A percentile compares a stretch with the other conserved stretches of the same genome.
phyloP scores from a whole-genome alignment of 2,113 vertebrate genomes.

The Piaya cayana region DNA sequence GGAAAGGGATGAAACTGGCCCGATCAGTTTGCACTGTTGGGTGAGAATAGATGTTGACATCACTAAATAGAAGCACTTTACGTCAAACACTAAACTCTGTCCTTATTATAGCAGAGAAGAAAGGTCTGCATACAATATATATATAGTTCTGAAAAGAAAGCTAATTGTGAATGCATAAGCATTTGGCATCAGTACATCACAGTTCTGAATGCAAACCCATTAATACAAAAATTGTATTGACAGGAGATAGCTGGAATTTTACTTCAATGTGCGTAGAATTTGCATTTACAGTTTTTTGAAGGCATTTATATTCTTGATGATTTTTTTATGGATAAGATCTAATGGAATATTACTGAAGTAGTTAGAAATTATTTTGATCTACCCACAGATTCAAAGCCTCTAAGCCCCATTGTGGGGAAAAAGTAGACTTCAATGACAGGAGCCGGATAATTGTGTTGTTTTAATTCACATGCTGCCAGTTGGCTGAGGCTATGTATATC shows the following conservation, averaged over 20 bases:
- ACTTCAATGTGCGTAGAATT: not conserved
- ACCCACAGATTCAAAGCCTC: not conserved
- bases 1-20: not conserved
- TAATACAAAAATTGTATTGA: not conserved
- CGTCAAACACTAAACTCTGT: not conserved
- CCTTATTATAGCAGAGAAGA: not conserved
- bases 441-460: slow-evolving; percentile 12
- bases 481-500: not conserved
- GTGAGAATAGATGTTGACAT: slow-evolving; percentile 9
- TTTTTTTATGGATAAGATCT: not conserved
- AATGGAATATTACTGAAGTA: not conserved
- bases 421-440: not conserved
- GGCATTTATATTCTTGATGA: not conserved
- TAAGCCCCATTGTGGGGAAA: not conserved
- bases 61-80: not conserved
- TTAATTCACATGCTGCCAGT: slow-evolving; percentile 4
- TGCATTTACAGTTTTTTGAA: not conserved
- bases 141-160: not conserved
- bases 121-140: not conserved
- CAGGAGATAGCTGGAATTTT: not conserved
- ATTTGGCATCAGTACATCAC: not conserved
- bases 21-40: not conserved
- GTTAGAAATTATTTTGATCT: slow-evolving; percentile 7
- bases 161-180: not conserved
- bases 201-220: not conserved